Conservation (phyloP, 2,888 invertebrate genomes). For the Cistogaster globosa region DNA sequence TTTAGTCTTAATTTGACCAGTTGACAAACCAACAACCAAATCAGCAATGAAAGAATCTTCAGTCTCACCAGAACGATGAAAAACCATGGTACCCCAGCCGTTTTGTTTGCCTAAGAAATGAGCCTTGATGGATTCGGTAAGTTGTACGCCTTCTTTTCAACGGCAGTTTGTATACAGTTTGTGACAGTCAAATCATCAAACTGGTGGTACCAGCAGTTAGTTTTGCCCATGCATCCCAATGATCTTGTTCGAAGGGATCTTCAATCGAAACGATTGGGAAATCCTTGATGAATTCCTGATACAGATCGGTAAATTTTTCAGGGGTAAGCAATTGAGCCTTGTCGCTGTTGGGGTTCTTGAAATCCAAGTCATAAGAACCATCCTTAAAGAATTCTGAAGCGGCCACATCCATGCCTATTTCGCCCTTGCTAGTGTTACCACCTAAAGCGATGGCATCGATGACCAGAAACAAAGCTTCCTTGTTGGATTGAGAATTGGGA, state of each 20-base stretch:
- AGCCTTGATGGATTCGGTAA: constrained; percentile 98
- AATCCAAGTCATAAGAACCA: constrained; percentile 95
- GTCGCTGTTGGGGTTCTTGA: constrained; percentile 97
- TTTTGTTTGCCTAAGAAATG: constrained; percentile 93
- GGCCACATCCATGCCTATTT: constrained; percentile 99
- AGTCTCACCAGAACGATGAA: constrained; percentile 98
- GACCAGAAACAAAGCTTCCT: constrained; percentile 94
- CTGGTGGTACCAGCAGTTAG: constrained; percentile 90
- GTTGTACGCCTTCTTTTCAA: constrained; percentile 99
- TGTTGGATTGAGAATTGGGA: constrained; percentile 98
- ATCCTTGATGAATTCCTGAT: constrained; percentile 94
- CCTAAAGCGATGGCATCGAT: constrained; percentile 95
- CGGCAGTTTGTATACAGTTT: constrained; percentile 96
- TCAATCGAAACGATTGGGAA: constrained; percentile 98
- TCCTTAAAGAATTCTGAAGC: constrained; percentile 98
- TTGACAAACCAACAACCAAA: constrained; percentile 98
- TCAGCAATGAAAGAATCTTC: constrained; percentile 99
- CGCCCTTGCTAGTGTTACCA: constrained; percentile 97
- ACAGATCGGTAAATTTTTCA: constrained; percentile 92
- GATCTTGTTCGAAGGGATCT: constrained; percentile 99
- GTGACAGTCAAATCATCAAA: constrained; percentile 97
- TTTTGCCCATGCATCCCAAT: constrained; percentile 97
- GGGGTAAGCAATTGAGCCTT: constrained; percentile 91
- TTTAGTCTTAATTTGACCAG: constrained; percentile 99
- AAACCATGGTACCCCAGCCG: constrained; percentile 99